A percentile compares a stretch with the other conserved stretches of the same genome.
Evolutionary conservation across 2,888 invertebrate species (phyloP).

Genomic region (Trypoxylon attenuatum): DNA sequence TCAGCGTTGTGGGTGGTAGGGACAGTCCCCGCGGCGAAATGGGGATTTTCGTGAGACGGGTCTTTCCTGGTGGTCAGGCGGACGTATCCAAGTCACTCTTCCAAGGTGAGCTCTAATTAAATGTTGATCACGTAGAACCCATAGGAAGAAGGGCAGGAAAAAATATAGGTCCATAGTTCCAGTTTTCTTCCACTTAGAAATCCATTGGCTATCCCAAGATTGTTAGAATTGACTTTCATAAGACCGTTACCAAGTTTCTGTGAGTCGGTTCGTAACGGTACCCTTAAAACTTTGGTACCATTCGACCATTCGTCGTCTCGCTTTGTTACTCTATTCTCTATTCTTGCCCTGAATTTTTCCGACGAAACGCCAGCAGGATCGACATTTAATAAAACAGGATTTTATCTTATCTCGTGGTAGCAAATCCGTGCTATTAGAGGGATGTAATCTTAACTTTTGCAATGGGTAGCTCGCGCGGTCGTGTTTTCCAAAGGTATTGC

Average conservation of each 20-base stretch:
- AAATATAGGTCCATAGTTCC: not conserved
- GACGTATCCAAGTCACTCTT: conserved; percentile 76
- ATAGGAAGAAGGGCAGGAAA: not conserved
- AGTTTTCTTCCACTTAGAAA: not conserved
- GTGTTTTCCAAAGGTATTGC: not conserved
- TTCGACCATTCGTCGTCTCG: not conserved
- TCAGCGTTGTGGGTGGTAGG: conserved; percentile 80
- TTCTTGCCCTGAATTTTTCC: too few species aligned
- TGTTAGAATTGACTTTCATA: conserved; percentile 2
- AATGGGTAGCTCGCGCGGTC: too few species aligned
- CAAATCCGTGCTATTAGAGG: too few species aligned
- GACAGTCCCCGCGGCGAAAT: conserved; percentile 79
- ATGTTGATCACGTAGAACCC: not conserved
- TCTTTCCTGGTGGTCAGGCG: conserved; percentile 79
- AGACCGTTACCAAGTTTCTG: not conserved
- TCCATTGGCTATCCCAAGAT: not conserved
- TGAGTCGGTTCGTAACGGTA: not conserved
- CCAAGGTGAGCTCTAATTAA: conserved; percentile 40
- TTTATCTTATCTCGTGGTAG: too few species aligned
- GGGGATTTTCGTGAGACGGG: conserved; percentile 80
- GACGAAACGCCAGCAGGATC: too few species aligned
- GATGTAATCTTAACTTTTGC: too few species aligned
- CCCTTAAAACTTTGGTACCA: not conserved
- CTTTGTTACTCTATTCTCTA: too few species aligned
- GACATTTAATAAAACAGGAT: too few species aligned